Evolutionary conservation across 2,888 invertebrate genomes (phyloP), one percentile per base, ranked within the genome.

Genomic region (Lasius platythorax): DNA sequence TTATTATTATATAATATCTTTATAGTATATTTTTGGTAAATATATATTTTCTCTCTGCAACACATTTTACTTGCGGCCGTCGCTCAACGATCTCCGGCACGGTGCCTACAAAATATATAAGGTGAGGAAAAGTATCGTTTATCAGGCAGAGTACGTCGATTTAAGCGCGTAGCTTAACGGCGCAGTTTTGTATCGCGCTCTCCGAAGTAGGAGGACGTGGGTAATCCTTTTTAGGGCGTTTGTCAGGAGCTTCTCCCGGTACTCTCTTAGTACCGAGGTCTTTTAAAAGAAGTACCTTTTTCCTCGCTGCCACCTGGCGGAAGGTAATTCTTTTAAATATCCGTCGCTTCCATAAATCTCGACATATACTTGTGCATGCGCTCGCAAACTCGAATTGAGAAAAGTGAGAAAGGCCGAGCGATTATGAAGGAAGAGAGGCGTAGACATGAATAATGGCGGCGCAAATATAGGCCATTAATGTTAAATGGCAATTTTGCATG

Each of bases 271-370:
- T 83, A 88, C 87, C 87, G 86, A 63, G 78, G 73, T 84, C 82
- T 82, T 87, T 87, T 86, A 86, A 83, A 87, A 79, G 81, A 75
- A 87, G 70, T 72, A 82, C 70, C 74, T 73, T 73, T 84, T 68
- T 87, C 28, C 82, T 18, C 53, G 85, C 72, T 61, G 74, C 83
- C 85, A 91, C 89, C 86, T 91, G 88, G 82, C 37, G 46, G 74
- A 87, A 91, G 86, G 87, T 91, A 89, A 91, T 91, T 91, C 90
- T 88, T 83, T 89, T 88, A 88, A 88, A 84, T 85, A 89, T 84
- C 85, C 83, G 75, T 84, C 66, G 37, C 81, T 81, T 68, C 82
- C 87, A 88, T 91, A 91, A 91, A 91, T 91, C 88, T 90, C 50
- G 37, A 37, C 43, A 9, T 64, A 53, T 53, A 75, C 58, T 30